Conservation (phyloP, 2,888 invertebrate genomes). For the Synanthedon tipuliformis region DNA sequence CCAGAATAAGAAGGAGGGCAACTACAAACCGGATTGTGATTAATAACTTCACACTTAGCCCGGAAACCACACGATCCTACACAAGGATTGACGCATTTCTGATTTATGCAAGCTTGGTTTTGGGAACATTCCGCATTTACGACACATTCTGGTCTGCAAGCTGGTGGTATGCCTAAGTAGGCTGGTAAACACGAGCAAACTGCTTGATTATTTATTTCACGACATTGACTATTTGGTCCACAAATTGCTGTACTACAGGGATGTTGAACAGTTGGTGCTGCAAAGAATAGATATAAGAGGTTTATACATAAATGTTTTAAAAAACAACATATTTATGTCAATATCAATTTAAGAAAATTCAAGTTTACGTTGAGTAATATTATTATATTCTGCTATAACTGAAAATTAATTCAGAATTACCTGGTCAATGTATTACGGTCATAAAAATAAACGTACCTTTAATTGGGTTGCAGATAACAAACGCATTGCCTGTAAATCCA, state of each 20-base stretch:
- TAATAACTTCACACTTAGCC: constrained; percentile 75
- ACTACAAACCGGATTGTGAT: constrained; percentile 80
- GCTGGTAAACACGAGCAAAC: constrained; percentile 80
- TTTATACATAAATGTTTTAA: too few species aligned
- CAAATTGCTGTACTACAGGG: constrained; percentile 80
- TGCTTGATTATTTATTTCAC: constrained; percentile 72
- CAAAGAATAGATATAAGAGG: constrained; percentile 1
- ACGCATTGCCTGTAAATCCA: constrained; percentile 73
- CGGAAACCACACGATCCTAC: constrained; percentile 76
- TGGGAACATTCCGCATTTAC: constrained; percentile 77
- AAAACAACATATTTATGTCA: neutral
- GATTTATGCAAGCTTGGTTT: constrained; percentile 76
- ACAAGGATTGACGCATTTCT: constrained; percentile 81
- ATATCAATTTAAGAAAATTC: constrained; percentile 1
- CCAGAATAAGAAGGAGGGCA: constrained; percentile 76
- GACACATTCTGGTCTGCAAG: constrained; percentile 80
- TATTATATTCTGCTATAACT: neutral
- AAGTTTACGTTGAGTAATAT: neutral
- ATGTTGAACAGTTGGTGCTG: constrained; percentile 42
- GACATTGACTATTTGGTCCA: constrained; percentile 78
- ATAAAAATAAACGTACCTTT: constrained; percentile 51
- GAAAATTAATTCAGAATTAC: too few species aligned
- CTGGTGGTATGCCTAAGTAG: constrained; percentile 78
- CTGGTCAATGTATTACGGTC: neutral
- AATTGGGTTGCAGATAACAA: constrained; percentile 58